phyloP scores from a whole-genome alignment of 2,113 vertebrate species.

The Carassius auratus region DNA sequence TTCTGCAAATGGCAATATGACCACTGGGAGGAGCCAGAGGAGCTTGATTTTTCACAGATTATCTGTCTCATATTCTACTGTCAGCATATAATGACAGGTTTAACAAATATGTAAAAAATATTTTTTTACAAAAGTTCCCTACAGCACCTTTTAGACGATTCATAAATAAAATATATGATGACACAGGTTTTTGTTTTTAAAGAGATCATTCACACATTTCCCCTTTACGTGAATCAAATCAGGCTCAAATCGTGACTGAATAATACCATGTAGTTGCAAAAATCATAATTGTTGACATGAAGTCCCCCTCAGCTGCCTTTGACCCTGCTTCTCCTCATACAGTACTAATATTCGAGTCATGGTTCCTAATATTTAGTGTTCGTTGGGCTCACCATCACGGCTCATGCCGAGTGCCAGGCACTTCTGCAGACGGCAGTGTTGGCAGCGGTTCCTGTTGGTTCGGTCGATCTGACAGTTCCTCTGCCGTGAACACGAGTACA shows the following conservation, averaged over 20 bases:
- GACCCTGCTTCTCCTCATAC: slow-evolving; percentile 19
- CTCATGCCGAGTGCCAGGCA: slow-evolving; percentile 91
- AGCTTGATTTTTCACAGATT: no score
- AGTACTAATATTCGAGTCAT: slow-evolving; percentile 59
- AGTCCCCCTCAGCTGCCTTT: neutral
- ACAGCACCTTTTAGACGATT: no score
- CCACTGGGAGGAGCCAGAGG: no score
- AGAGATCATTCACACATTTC: neutral
- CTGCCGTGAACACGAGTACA: slow-evolving; percentile 90
- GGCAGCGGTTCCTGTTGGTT: slow-evolving; percentile 93
- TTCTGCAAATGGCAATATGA: no score
- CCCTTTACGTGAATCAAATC: neutral
- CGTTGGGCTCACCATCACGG: slow-evolving; percentile 82
- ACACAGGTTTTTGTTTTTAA: neutral
- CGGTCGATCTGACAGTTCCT: slow-evolving; percentile 90
- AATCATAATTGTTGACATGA: neutral
- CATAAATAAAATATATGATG: no score
- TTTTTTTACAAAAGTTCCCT: no score
- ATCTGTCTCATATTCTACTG: no score
- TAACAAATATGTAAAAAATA: no score
- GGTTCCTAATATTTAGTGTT: neutral
- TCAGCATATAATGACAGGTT: no score
- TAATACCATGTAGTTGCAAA: neutral
- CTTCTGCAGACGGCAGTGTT: slow-evolving; percentile 92
- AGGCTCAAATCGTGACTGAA: neutral